Evolutionary conservation across 1,140 invertebrate genomes (phyloP), one percentile per base, ranked within the genome.

Genomic region (Carposina sasakii): DNA sequence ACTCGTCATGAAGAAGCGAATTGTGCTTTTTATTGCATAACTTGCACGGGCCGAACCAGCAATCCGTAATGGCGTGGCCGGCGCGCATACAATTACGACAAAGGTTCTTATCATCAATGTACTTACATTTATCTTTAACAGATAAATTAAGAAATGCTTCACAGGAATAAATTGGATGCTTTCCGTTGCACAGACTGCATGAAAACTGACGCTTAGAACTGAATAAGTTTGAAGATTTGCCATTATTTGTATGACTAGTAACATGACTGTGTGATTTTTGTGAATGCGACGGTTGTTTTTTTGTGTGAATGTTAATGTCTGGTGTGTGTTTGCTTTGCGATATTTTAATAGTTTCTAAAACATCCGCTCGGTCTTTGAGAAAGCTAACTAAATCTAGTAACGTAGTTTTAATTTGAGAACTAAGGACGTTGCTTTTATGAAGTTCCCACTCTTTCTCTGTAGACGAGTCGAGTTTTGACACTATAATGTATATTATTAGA

Each of bases 1-100:
- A 10, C 13, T 49, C 34, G 1, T 23, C 23, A 28, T 61, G 59
- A 43, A 61, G 21, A 23, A 61, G 34, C 0, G 28, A 28, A 44
- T 62, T 62, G 22, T 62, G 59, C 37, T 57, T 61, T 24, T 53
- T 30, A 22, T 52, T 43, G 34, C 59, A 61, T 8, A 17, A 17
- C 28, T 39, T 57, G 26, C 59, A 57, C 3, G 54, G 23, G 0
- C 54, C 59, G 21, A 48, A 57, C 23, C 15, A 24, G 28, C 59
- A 61, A 0, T 48, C 40, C 9, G 12, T n/a, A 15, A 48, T 17
- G 17, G 44, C 15, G 17, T 60, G 57, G 5, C 49, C n/a, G 1
- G 46, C 15, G 9, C 57, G 57, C 39, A 60, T 46, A 49, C 57
- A 53, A 17, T 55, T 60, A 12, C 16, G 16, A 12, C 56, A 57